phyloP scores from a whole-genome alignment of 2,797 vertebrate species.

The Hoplostethus mediterraneus region DNA sequence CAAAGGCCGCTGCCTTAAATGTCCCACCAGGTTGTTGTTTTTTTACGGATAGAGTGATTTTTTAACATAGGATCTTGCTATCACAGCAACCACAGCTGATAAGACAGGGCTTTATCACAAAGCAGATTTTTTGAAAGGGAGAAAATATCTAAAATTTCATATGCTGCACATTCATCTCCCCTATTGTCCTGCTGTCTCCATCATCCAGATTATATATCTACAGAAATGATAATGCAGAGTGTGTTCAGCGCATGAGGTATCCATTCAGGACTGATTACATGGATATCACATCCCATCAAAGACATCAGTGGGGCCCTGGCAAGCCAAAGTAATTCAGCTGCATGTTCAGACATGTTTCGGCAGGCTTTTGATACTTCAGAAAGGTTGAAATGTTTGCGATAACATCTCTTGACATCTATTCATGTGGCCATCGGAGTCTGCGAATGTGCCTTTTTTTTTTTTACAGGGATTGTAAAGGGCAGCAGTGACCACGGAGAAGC shows the following conservation, averaged over 20 bases:
- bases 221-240: conserved; percentile 66
- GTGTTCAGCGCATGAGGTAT: conserved; percentile 46
- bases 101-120: conserved; percentile 59
- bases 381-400: conserved; percentile 77
- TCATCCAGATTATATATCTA: conserved; percentile 64
- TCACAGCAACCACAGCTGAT: conserved; percentile 53
- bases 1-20: conserved; percentile 27
- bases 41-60: conserved; percentile 50
- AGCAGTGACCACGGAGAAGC: conserved; percentile 53
- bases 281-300: conserved; percentile 76
- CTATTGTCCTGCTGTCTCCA: conserved; percentile 45
- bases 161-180: conserved; percentile 49
- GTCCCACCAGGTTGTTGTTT: conserved; percentile 23
- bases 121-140: conserved; percentile 58
- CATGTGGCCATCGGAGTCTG: conserved; percentile 51
- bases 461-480: conserved; percentile 68
- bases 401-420: conserved; percentile 77
- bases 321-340: conserved; percentile 65
- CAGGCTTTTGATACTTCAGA: conserved; percentile 75
- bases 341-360: conserved; percentile 73
- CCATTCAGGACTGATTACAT: conserved; percentile 73
- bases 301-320: conserved; percentile 62
- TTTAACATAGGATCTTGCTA: conserved; percentile 45
- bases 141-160: conserved; percentile 49
- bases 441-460: conserved; percentile 27